Conservation (phyloP, 2,888 invertebrate species). For the Lasius fuliginosus region DNA sequence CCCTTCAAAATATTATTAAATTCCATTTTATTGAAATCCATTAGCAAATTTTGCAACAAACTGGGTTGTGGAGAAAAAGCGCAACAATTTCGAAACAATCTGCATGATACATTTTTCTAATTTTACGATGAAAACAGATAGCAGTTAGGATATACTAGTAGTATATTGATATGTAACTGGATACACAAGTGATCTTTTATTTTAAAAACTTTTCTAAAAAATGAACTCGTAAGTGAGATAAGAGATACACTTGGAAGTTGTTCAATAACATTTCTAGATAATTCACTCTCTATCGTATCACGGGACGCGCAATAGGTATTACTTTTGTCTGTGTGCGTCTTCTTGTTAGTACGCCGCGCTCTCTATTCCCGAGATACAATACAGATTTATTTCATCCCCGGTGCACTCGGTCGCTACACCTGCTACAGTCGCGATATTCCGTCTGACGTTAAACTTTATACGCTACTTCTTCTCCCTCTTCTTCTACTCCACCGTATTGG, state of each 20-base stretch:
- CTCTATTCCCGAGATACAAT: constrained; percentile 9
- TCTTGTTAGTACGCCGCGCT: constrained; percentile 13
- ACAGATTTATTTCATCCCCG: constrained; percentile 36
- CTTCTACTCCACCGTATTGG: neutral
- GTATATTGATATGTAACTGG: neutral
- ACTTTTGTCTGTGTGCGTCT: neutral
- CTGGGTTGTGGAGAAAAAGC: neutral
- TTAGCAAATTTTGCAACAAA: neutral
- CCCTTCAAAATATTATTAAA: neutral
- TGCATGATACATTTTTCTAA: neutral
- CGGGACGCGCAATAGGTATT: neutral
- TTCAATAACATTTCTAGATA: constrained; percentile 6
- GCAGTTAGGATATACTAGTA: neutral
- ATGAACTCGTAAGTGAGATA: neutral
- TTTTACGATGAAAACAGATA: neutral
- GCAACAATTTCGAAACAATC: neutral
- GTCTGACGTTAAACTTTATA: constrained; percentile 39
- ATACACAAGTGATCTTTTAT: neutral
- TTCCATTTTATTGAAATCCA: neutral
- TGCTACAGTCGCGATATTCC: constrained; percentile 34
- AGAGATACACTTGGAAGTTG: neutral
- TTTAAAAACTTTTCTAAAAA: neutral
- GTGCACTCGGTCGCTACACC: constrained; percentile 19
- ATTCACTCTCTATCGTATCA: constrained; percentile 26
- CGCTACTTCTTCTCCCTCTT: neutral